phyloP scores from a whole-genome alignment of 2,888 invertebrate genomes.

The Lymantria dispar region DNA sequence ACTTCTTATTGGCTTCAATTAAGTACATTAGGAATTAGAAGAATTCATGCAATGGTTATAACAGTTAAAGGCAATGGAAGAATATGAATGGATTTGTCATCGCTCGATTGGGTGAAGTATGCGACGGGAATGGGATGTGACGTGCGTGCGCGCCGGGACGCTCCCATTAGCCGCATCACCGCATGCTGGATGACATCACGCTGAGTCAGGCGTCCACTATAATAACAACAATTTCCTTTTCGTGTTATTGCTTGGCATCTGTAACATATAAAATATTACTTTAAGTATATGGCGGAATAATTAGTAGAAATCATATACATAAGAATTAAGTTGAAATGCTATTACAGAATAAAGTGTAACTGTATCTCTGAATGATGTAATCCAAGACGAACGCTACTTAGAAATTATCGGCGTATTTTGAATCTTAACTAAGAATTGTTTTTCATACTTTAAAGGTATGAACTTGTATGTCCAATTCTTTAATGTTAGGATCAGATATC shows the following conservation, averaged over 20 bases:
- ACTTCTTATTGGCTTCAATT: constrained; percentile 34
- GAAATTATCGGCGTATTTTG: too few relatives aligned
- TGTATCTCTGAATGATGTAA: too few relatives aligned
- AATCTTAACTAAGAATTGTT: too few relatives aligned
- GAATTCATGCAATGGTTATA: constrained; percentile 52
- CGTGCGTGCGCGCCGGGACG: constrained; percentile 59
- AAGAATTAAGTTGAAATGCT: neutral
- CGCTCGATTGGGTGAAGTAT: constrained; percentile 76
- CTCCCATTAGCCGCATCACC: constrained; percentile 60
- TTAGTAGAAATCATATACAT: neutral
- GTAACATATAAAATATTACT: constrained; percentile 44
- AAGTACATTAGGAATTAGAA: constrained; percentile 50
- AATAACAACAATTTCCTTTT: constrained; percentile 39
- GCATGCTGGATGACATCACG: constrained; percentile 70
- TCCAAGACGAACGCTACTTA: too few relatives aligned
- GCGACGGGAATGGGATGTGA: constrained; percentile 69
- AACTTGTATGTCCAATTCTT: too few relatives aligned
- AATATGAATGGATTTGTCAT: constrained; percentile 77
- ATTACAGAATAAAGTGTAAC: too few relatives aligned
- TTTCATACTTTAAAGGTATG: too few relatives aligned
- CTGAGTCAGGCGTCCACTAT: constrained; percentile 59
- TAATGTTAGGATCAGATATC: too few relatives aligned
- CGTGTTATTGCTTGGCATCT: constrained; percentile 51
- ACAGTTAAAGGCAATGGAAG: constrained; percentile 55
- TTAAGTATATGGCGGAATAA: constrained; percentile 4